Evolutionary conservation across 1,140 invertebrate species (phyloP).

Genomic region (Acyrthosiphon pisum): DNA sequence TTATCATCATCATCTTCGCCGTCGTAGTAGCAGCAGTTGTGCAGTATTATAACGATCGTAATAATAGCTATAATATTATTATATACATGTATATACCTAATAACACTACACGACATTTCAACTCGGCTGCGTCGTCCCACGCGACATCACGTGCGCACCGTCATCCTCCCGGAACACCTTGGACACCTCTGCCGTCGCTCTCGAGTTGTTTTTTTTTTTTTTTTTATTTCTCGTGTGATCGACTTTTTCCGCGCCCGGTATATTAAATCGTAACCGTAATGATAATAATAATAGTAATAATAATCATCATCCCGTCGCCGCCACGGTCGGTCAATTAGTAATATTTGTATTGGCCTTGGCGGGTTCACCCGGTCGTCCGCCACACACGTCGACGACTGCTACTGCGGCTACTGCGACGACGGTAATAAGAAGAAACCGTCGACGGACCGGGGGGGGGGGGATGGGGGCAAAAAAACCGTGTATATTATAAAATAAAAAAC

Average conservation of each 20-base stretch:
- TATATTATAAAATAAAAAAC: not conserved
- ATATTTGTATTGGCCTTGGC: constrained; percentile 44
- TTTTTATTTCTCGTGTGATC: not conserved
- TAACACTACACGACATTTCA: not conserved
- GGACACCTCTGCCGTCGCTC: not conserved
- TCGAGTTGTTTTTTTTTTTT: not conserved
- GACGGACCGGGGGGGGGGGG: not conserved
- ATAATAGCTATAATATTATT: not conserved
- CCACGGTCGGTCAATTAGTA: constrained; percentile 41
- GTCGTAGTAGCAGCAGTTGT: no score
- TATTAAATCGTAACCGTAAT: constrained; percentile 4
- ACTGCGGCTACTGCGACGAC: not conserved
- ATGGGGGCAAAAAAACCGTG: not conserved
- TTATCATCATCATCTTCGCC: no score
- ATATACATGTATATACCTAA: not conserved
- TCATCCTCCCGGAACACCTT: not conserved
- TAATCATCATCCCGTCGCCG: not conserved
- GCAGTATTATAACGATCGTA: not conserved
- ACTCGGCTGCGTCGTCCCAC: not conserved
- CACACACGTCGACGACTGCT: constrained; percentile 1
- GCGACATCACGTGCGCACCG: not conserved
- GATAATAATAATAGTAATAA: not conserved
- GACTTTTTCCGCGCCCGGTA: not conserved
- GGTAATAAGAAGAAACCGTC: not conserved
- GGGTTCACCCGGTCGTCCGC: constrained; percentile 36